Evolutionary conservation across 1,140 invertebrate species (phyloP).

Genomic region (Leptinotarsa undecemlineata): DNA sequence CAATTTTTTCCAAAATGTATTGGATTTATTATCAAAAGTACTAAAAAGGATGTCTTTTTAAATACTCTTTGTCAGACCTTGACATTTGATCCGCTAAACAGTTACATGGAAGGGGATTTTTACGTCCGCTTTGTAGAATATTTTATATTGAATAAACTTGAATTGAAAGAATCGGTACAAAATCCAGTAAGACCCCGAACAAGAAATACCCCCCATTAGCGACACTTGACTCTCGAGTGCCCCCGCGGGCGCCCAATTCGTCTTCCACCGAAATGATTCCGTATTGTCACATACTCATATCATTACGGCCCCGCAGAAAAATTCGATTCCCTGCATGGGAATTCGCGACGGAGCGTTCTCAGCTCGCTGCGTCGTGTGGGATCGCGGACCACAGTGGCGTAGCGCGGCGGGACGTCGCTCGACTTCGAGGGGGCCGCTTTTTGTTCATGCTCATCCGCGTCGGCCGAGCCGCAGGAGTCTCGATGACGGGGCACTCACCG

Average conservation of each 20-base stretch:
- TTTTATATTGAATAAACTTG: too few species aligned
- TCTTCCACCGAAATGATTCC: neutral
- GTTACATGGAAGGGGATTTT: too few species aligned
- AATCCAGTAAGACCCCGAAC: too few species aligned
- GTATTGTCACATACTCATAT: constrained; percentile 4
- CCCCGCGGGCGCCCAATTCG: too few species aligned
- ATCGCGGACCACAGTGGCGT: constrained; percentile 43
- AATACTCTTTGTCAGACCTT: too few species aligned
- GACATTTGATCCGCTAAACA: too few species aligned
- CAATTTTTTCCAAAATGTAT: too few species aligned
- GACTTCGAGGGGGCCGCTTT: constrained; percentile 31
- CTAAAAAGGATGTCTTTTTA: too few species aligned
- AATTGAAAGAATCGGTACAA: too few species aligned
- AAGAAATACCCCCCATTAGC: too few species aligned
- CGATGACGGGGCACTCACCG: neutral
- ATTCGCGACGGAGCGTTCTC: constrained; percentile 39
- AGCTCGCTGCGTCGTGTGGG: constrained; percentile 47
- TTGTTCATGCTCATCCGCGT: constrained; percentile 43
- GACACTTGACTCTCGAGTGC: neutral
- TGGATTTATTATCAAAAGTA: too few species aligned
- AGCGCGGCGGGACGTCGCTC: constrained; percentile 26
- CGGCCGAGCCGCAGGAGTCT: constrained; percentile 24
- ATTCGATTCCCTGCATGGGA: constrained; percentile 37
- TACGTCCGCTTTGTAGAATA: too few species aligned
- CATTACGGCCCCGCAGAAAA: neutral